Percentiles rank a stretch among this genome's conserved stretches.
Conservation (phyloP, 2,797 vertebrate genomes). For the Parambassis ranga region DNA sequence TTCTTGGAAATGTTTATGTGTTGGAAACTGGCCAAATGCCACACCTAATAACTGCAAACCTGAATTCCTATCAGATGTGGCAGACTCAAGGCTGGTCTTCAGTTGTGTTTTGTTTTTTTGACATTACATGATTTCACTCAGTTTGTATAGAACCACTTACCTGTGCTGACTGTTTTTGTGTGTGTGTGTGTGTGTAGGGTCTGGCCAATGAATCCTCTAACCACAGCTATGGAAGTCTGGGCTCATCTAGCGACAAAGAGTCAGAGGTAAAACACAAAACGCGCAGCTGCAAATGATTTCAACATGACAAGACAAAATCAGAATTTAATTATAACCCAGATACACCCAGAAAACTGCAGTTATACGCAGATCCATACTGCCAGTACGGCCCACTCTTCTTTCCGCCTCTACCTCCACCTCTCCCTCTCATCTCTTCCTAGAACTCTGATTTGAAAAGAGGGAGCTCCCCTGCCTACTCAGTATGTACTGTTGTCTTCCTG, state of each 20-base stretch:
- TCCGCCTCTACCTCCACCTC: constrained; percentile 51
- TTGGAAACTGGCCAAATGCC: constrained; percentile 42
- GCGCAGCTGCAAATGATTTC: too few relatives aligned
- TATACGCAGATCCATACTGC: constrained; percentile 3
- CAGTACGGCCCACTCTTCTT: constrained; percentile 32
- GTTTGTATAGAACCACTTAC: not conserved
- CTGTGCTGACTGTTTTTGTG: not conserved
- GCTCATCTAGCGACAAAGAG: constrained; percentile 98
- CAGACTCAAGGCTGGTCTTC: not conserved
- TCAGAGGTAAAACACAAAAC: constrained; percentile 86
- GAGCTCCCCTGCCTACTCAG: constrained; percentile 84
- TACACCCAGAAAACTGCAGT: not conserved
- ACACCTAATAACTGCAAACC: constrained; percentile 43
- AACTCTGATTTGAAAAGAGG: constrained; percentile 83
- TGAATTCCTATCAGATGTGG: constrained; percentile 34
- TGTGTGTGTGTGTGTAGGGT: constrained; percentile 77
- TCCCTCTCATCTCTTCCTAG: constrained; percentile 54
- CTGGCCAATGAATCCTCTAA: constrained; percentile 98
- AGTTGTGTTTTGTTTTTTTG: constrained; percentile 25
- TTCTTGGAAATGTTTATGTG: constrained; percentile 16
- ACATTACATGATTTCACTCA: not conserved
- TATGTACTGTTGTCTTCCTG: constrained; percentile 70
- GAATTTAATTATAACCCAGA: too few relatives aligned
- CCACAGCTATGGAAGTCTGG: constrained; percentile 98
- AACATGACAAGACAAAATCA: not conserved